Evolutionary conservation across 2,797 vertebrate species (phyloP).

Genomic region (Cyprinella venusta): DNA sequence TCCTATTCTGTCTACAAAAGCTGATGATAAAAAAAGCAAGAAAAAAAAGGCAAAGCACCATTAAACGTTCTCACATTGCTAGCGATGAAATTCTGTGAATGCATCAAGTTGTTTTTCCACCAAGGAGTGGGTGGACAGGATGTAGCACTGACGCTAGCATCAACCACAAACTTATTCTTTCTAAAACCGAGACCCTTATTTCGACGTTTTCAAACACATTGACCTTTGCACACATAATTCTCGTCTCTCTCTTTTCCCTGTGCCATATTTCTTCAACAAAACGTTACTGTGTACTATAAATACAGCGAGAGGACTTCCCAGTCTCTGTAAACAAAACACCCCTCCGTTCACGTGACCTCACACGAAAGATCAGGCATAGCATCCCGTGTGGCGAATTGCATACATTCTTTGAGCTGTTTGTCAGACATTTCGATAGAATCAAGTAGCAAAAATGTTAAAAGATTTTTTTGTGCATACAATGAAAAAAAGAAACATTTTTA

Average conservation of each 20-base stretch:
- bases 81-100: slow-evolving; percentile 22
- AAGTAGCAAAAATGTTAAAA: neutral
- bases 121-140: slow-evolving; percentile 55
- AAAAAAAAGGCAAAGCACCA: neutral
- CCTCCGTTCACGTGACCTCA: too few relatives aligned
- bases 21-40: neutral
- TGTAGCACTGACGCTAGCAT: slow-evolving; percentile 55
- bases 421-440: neutral
- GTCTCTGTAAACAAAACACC: slow-evolving; percentile 27
- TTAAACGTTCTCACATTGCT: neutral
- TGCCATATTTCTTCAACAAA: neutral
- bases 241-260: slow-evolving; percentile 23
- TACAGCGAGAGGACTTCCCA: neutral
- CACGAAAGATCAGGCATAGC: neutral
- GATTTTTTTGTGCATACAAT: neutral
- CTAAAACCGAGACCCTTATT: slow-evolving; percentile 55
- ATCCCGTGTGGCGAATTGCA: neutral
- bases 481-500: neutral
- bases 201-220: slow-evolving; percentile 5
- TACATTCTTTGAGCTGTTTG: neutral
- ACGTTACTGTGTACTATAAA: neutral
- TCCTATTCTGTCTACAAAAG: neutral
- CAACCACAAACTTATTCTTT: slow-evolving; percentile 55
- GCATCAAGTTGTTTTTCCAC: slow-evolving; percentile 46
- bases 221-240: slow-evolving; percentile 44